Evolutionary conservation across 23 tunicate genomes (phyloP).

Genomic region (Styela plicata): DNA sequence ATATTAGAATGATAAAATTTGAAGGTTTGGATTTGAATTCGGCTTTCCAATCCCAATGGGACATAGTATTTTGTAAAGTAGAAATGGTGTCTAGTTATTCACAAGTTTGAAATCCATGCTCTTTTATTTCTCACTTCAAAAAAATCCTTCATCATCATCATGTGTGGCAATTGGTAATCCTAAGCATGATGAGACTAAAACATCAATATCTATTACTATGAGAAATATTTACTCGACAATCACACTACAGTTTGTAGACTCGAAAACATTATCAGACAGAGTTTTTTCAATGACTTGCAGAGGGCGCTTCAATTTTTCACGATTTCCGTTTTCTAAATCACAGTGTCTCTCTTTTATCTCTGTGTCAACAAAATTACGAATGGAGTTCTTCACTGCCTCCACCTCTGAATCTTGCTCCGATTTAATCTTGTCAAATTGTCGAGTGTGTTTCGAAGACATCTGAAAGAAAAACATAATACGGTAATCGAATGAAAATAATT

Average conservation of each 20-base stretch:
- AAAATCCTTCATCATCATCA: too few species aligned
- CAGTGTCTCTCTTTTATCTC: background rate
- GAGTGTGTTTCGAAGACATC: conserved; percentile 12
- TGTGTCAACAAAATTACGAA: background rate
- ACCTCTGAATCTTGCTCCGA: background rate
- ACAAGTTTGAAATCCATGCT: too few species aligned
- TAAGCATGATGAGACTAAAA: too few species aligned
- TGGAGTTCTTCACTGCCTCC: background rate
- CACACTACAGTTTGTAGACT: background rate
- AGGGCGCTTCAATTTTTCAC: background rate
- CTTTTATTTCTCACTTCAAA: too few species aligned
- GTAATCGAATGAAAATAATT: too few species aligned
- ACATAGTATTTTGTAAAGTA: too few species aligned
- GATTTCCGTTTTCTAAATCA: background rate
- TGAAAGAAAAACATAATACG: conserved; percentile 3
- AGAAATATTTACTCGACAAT: background rate
- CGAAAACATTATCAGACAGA: background rate
- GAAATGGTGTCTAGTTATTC: too few species aligned
- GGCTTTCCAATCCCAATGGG: too few species aligned
- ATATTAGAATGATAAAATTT: too few species aligned
- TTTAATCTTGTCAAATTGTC: background rate
- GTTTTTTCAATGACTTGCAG: background rate
- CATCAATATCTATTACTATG: too few species aligned
- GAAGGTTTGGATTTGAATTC: too few species aligned
- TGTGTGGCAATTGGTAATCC: too few species aligned